Percentiles rank a stretch among this genome's conserved stretches.
Conservation (phyloP, 2,113 vertebrate species). For the Alces alces region DNA sequence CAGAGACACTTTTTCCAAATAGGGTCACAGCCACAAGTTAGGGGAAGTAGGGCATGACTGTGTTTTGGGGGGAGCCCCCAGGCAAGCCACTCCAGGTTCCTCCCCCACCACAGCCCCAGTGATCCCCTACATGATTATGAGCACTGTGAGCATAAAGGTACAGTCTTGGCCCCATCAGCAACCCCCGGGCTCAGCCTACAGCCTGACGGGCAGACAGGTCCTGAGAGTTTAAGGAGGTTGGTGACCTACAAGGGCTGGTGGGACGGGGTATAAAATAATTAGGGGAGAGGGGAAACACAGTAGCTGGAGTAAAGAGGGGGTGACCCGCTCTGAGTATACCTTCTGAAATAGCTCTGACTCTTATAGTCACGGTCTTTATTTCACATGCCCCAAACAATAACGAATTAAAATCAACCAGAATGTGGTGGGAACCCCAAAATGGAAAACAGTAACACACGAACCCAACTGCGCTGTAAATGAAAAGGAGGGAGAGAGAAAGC, state of each 20-base stretch:
- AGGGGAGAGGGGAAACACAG: too few species aligned
- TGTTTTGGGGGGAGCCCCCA: background rate
- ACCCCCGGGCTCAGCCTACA: fast-evolving
- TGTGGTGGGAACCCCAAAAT: background rate
- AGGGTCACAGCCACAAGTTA: background rate
- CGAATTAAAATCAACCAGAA: background rate
- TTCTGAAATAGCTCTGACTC: too few species aligned
- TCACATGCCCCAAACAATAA: background rate
- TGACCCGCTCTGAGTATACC: background rate
- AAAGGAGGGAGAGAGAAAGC: background rate
- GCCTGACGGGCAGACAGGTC: background rate
- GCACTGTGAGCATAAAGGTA: background rate
- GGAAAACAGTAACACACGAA: background rate
- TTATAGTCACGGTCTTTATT: background rate
- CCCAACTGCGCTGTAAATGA: background rate
- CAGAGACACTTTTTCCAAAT: background rate
- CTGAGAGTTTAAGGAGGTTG: background rate
- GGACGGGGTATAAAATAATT: background rate
- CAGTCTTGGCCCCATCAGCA: background rate
- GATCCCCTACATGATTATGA: background rate
- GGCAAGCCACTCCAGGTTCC: background rate
- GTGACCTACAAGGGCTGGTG: background rate
- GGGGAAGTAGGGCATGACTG: background rate
- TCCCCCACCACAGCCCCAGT: background rate
- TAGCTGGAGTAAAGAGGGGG: background rate